Conservation (phyloP, 2,888 invertebrate genomes). For the Sphaerophoria taeniata region DNA sequence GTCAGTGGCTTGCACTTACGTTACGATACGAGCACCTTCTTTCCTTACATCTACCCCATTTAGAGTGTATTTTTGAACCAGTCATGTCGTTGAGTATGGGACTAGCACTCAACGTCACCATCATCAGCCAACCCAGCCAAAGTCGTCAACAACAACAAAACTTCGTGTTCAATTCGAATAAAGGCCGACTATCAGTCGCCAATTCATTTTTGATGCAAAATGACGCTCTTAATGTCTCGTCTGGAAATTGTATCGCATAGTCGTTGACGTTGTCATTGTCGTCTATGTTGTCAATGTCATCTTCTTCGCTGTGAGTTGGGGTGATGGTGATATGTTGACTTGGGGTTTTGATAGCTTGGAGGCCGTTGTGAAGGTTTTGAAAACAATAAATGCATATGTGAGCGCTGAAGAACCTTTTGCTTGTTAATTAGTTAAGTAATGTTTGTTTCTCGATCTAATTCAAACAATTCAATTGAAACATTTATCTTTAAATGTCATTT, state of each 20-base stretch:
- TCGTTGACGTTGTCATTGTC: conserved; percentile 28
- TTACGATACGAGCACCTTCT: conserved; percentile 39
- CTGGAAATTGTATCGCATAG: conserved; percentile 61
- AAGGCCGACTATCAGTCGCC: conserved; percentile 70
- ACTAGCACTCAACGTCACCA: conserved; percentile 27
- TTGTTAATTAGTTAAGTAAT: conserved; percentile 14
- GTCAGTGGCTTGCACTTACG: conserved; percentile 62
- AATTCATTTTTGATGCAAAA: conserved; percentile 70
- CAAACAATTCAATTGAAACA: too few species aligned
- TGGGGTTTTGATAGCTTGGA: conserved; percentile 29
- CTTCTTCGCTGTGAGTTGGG: conserved; percentile 23
- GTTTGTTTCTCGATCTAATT: too few species aligned
- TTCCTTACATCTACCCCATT: conserved; percentile 59
- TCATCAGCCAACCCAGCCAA: conserved; percentile 14
- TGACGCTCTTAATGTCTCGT: conserved; percentile 69
- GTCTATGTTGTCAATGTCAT: conserved; percentile 33
- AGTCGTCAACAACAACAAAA: conserved; percentile 34
- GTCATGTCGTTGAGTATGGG: conserved; percentile 13
- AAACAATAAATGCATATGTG: conserved; percentile 2
- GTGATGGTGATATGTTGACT: conserved; percentile 29
- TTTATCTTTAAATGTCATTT: too few species aligned
- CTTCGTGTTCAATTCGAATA: conserved; percentile 15
- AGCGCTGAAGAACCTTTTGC: conserved; percentile 36
- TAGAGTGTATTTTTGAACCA: conserved; percentile 3
- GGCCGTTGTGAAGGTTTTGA: conserved; percentile 58